Evolutionary conservation across 2,888 invertebrate genomes (phyloP).

Genomic region (Podotricha telesiphe): DNA sequence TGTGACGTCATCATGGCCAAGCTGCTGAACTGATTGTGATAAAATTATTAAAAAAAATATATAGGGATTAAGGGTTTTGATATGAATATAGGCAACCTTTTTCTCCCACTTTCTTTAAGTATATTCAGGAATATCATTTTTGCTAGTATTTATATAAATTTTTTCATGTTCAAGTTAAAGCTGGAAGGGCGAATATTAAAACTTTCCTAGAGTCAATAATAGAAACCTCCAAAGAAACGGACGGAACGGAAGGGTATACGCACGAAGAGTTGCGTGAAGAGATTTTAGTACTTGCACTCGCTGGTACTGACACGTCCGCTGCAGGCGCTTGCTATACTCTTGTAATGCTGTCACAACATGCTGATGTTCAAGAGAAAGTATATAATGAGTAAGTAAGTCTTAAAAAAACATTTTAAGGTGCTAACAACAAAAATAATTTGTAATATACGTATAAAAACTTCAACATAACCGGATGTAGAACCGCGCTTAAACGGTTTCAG

Average conservation of each 20-base stretch:
- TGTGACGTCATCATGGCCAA: too few relatives aligned
- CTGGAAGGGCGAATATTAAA: conserved; percentile 9
- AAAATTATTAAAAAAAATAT: too few relatives aligned
- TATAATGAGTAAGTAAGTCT: conserved; percentile 22
- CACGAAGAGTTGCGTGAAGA: conserved; percentile 58
- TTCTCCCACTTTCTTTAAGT: too few relatives aligned
- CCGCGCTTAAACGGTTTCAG: too few relatives aligned
- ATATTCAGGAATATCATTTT: too few relatives aligned
- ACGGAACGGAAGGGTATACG: conserved; percentile 46
- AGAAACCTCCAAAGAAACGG: conserved; percentile 47
- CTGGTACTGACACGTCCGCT: conserved; percentile 62
- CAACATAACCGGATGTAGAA: too few relatives aligned
- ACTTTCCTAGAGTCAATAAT: conserved; percentile 56
- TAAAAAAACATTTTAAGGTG: too few relatives aligned
- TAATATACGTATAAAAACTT: too few relatives aligned
- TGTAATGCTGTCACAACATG: conserved; percentile 54
- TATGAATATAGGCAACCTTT: too few relatives aligned
- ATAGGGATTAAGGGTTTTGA: too few relatives aligned
- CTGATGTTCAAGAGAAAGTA: conserved; percentile 39
- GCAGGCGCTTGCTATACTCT: conserved; percentile 53
- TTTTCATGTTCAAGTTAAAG: background rate
- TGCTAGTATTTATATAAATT: background rate
- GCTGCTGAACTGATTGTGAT: too few relatives aligned
- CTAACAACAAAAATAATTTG: too few relatives aligned
- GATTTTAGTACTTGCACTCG: conserved; percentile 53